phyloP scores from a whole-genome alignment of 2,797 vertebrate species.

The Schizopygopsis malacanthus region DNA sequence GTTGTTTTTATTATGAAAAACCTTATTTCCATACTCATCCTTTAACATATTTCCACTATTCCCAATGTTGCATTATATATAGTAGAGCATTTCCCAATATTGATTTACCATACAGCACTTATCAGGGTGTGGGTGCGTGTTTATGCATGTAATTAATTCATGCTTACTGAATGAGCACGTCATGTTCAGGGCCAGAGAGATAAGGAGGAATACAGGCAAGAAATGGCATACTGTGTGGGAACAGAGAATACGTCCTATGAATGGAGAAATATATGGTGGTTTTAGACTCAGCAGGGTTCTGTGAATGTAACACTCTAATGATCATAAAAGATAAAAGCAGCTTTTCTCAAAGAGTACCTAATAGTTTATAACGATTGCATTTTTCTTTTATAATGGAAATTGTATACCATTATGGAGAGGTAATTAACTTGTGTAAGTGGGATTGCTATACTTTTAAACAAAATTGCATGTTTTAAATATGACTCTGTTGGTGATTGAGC shows the following conservation, averaged over 20 bases:
- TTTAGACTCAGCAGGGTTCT: conserved; percentile 37
- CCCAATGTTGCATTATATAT: too few species aligned
- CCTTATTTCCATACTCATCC: neutral
- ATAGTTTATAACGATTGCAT: conserved; percentile 8
- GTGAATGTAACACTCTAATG: conserved; percentile 29
- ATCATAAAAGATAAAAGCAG: conserved; percentile 31
- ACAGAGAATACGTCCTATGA: conserved; percentile 18
- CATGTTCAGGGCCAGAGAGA: conserved; percentile 17
- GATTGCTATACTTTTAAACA: neutral
- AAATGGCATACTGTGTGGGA: conserved; percentile 1
- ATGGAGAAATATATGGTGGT: neutral
- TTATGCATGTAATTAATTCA: neutral
- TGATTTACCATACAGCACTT: neutral
- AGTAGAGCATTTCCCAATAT: neutral
- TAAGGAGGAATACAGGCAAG: conserved; percentile 17
- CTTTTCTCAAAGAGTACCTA: conserved; percentile 8
- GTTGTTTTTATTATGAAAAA: neutral
- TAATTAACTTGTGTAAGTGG: conserved; percentile 13
- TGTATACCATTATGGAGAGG: neutral
- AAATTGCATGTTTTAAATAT: conserved; percentile 10
- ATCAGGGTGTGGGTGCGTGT: neutral
- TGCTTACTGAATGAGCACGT: neutral
- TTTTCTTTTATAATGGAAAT: conserved; percentile 27
- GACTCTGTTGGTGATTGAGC: neutral
- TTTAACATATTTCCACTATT: neutral